A percentile compares a stretch with the other conserved stretches of the same genome.
These are phyloP conservation scores for Lytechinus variegatus DNA, from an alignment of 35 echinoderm and acorn worm species.

Conservation along the genomic window DNA sequence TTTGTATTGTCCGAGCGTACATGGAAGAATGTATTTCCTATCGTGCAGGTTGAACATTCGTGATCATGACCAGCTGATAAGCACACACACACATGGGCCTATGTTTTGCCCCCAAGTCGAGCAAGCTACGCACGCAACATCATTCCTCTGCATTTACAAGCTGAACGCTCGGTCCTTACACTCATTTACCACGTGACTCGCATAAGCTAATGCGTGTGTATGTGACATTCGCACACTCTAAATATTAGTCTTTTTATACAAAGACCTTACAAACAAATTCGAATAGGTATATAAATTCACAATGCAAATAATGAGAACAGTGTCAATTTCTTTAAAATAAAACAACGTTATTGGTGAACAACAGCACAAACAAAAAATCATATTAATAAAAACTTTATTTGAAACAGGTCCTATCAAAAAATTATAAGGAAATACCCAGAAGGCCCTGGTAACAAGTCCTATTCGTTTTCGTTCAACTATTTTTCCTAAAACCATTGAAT, in stretches of 20 bases:
- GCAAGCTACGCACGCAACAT: background rate
- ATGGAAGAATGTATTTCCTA: background rate
- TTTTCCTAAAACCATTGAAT: too few species aligned
- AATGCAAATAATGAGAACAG: background rate
- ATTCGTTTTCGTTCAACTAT: too few species aligned
- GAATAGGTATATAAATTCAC: background rate
- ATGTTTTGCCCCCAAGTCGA: conserved; percentile 16
- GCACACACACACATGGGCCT: conserved; percentile 1
- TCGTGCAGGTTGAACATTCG: background rate
- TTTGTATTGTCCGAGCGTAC: background rate
- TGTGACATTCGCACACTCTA: conserved; percentile 10
- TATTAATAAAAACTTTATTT: too few species aligned
- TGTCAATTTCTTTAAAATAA: background rate
- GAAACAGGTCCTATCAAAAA: too few species aligned
- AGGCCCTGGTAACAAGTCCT: too few species aligned
- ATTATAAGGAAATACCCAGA: too few species aligned
- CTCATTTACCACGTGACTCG: background rate
- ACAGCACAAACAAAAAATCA: too few species aligned
- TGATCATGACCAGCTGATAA: background rate
- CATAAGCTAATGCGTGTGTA: background rate
- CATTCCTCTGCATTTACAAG: background rate
- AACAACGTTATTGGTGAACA: too few species aligned
- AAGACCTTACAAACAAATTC: background rate
- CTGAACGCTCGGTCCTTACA: conserved; percentile 5
- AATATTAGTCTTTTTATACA: background rate